Base-by-base conservation (phyloP, 1,140 invertebrate genomes). In the Drosophila setifemur region DNA sequence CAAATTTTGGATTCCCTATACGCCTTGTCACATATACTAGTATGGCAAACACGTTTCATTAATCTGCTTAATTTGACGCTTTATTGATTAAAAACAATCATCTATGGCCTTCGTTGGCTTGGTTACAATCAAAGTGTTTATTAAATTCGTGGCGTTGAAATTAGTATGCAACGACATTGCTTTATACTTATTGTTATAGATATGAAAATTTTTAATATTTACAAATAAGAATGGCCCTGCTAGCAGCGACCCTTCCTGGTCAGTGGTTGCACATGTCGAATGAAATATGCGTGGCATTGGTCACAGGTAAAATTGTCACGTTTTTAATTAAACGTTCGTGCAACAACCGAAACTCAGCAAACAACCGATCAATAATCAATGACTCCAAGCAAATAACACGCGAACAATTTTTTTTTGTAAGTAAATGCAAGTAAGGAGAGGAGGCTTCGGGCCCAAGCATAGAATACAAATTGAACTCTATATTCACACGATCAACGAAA, bases 271-370 rank as follows among this genome's bases (percentile, higher is more conserved):
- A 85, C 66, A 61, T 68, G 74, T 60, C 81, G 81, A 68, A 75
- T 85, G 79, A 85, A 72, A 79, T 86, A 85, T 86, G 33, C 54
- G 50, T 43, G 49, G 55, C 55, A 64, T 28, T 75, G 55, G 81
- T 66, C 79, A 75, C 66, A 86, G 79, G 79, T 86, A 60, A 75
- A 85, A 85, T 85, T 85, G 79, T 85, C 79, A 85, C 79, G 79
- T 85, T 85, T 85, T 85, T 85, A 85, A 85, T 85, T 85, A 85
- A 85, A 86, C 71, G 47, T 42, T 7, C 48, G 28, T 35, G 50
- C 52, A 35, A 29, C 52, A 43, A 29, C 26, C 45, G 33, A 35
- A 52, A 16, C 19, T 26, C 52, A 60, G 37, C 55, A 44, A 33
- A 29, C 71, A 70, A 53, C 33, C 6, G 37, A 14, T 6, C 53